These are phyloP conservation scores for Meteorus colon DNA, from an alignment of 2,888 invertebrate genomes.

Conservation along the genomic window DNA sequence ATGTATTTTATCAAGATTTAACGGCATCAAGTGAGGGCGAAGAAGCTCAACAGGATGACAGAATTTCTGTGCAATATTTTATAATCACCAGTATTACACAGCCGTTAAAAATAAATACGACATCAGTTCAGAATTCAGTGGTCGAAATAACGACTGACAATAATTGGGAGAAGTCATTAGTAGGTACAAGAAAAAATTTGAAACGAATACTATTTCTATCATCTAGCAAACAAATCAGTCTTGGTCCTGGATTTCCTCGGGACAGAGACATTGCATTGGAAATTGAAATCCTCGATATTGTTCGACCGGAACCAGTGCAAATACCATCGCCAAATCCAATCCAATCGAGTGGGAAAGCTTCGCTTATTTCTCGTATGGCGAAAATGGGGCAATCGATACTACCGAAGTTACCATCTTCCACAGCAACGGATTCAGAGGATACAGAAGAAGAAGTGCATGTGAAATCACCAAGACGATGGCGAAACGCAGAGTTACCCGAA, in stretches of 20 bases:
- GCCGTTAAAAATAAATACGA: slow-evolving; percentile 57
- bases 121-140: slow-evolving; percentile 55
- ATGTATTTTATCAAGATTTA: slow-evolving; percentile 63
- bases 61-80: slow-evolving; percentile 57
- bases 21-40: slow-evolving; percentile 49
- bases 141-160: slow-evolving; percentile 63
- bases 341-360: slow-evolving; percentile 67
- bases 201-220: slow-evolving; percentile 63
- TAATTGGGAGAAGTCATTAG: slow-evolving; percentile 65
- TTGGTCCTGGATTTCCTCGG: slow-evolving; percentile 67
- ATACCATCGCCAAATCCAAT: slow-evolving; percentile 42
- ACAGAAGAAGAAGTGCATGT: slow-evolving; percentile 63
- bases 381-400: slow-evolving; percentile 77
- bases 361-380: slow-evolving; percentile 76
- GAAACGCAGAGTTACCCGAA: not conserved
- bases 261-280: slow-evolving; percentile 64
- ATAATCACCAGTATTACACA: slow-evolving; percentile 59
- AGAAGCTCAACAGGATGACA: slow-evolving; percentile 59
- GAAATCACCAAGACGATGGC: slow-evolving; percentile 43
- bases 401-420: slow-evolving; percentile 67
- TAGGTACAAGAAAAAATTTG: slow-evolving; percentile 56
- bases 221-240: slow-evolving; percentile 66
- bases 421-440: slow-evolving; percentile 74
- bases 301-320: slow-evolving; percentile 44
- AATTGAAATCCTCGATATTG: slow-evolving; percentile 62